Base-by-base conservation (phyloP, 2,888 invertebrate species). In the Sphaerophoria taeniata region DNA sequence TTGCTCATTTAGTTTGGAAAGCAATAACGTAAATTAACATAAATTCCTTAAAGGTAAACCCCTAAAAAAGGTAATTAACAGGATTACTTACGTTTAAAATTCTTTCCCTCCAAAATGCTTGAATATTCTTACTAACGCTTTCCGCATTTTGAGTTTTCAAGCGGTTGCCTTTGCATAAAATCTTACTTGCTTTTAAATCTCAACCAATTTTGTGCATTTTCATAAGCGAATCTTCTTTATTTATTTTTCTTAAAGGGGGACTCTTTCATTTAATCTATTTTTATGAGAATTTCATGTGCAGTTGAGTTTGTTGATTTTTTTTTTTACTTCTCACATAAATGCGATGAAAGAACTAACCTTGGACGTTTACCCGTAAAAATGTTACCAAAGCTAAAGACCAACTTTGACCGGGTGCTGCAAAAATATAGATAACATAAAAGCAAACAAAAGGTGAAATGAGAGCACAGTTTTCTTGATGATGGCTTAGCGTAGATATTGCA, bases 311-410 rank as follows among this genome's bases (percentile, higher is more conserved):
- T 33, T 4, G 6, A 36, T 34, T 33, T 33, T 33, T 61, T 61
- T 14, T n/a, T 7, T 61, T 31, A 67, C 51, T 69, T 43, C 39
- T 75, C 31, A 43, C 58, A 16, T 69, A 67, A 65, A 61, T 45
- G 55, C 16, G 70, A 70, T 77, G 61, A 70, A 61, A 70, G 70
- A 77, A 70, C 70, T 55, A 77, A 77, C 77, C 77, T 77, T 77
- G 70, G 70, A 56, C 36, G 55, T 53, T 24, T 24, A 24, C 24
- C 24, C 24, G 24, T 24, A 24, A 24, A 24, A 45, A 61, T 70
- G 60, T 60, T 47, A 47, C 63, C 47, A 33, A 63, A 47, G 43
- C 24, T 2, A 24, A 24, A 43, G 60, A 60, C n/a, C 65, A 65
- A 16, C 65, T 9, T 63, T 14, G 34, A 63, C 45, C 49, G 65